These are phyloP conservation scores for Ciconia stormi DNA, from an alignment of 2,113 vertebrate species.

Conservation along the genomic window DNA sequence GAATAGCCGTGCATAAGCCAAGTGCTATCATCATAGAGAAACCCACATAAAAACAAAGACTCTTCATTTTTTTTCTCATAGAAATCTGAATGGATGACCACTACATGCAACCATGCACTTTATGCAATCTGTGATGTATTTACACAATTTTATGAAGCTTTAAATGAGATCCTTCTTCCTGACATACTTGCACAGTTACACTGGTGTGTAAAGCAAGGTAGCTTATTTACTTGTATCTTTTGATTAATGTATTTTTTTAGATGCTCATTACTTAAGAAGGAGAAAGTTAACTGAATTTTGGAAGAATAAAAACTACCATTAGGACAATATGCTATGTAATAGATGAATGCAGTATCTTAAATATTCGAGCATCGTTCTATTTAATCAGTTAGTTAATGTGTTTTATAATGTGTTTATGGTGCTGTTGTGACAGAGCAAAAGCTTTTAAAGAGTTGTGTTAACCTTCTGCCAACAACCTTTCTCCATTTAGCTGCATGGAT, in stretches of 20 bases:
- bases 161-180: constrained; percentile 89
- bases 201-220: constrained; percentile 99
- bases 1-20: neutral
- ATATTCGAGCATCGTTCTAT: neutral
- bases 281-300: neutral
- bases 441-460: neutral
- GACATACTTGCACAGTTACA: constrained; percentile 94
- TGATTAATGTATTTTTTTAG: neutral
- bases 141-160: constrained; percentile 93
- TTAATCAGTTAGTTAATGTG: neutral
- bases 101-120: constrained; percentile 96
- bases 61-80: constrained; percentile 51
- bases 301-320: neutral
- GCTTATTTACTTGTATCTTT: constrained; percentile 11
- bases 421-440: neutral
- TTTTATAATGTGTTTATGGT: neutral
- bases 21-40: neutral
- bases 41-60: neutral
- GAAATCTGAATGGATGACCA: constrained; percentile 99
- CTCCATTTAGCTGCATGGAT: neutral
- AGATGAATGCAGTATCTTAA: neutral
- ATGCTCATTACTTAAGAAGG: neutral
- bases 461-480: neutral
- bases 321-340: neutral
- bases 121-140: constrained; percentile 98